Percentiles rank a stretch among this genome's conserved stretches.
These are phyloP conservation scores for Melopsittacus undulatus DNA, from an alignment of 2,797 vertebrate genomes.

Conservation along the genomic window DNA sequence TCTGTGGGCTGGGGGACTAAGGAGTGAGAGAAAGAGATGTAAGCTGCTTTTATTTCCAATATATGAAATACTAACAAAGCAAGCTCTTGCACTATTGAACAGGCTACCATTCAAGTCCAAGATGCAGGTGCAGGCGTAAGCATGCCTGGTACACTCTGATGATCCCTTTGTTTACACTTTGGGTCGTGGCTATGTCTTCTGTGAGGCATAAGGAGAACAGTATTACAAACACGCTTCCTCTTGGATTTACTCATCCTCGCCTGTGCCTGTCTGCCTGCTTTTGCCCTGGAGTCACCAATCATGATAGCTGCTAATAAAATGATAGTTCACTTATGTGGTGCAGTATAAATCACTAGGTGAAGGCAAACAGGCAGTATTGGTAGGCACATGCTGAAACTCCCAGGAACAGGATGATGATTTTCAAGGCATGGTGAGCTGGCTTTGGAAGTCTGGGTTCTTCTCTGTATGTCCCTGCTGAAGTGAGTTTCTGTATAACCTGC, in stretches of 20 bases:
- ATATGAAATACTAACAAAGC: neutral
- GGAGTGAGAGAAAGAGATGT: neutral
- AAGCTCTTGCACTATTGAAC: neutral
- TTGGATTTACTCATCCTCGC: neutral
- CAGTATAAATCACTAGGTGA: no score
- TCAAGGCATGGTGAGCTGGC: neutral
- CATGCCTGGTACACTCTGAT: neutral
- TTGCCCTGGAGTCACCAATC: accelerated
- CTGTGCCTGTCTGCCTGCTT: neutral
- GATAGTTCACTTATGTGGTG: accelerated
- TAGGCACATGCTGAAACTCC: neutral
- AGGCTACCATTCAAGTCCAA: neutral
- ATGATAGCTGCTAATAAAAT: accelerated
- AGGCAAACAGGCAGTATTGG: neutral
- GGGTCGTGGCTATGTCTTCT: neutral
- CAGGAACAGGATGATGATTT: neutral
- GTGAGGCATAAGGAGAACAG: neutral
- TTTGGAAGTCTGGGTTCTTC: neutral
- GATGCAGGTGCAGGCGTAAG: neutral
- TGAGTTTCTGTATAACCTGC: neutral
- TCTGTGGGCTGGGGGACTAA: neutral
- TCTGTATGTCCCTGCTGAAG: neutral
- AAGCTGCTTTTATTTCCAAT: neutral
- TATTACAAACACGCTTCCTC: neutral
- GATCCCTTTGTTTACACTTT: neutral